phyloP scores from a whole-genome alignment of 1,140 invertebrate species.

The Listronotus oregonensis region DNA sequence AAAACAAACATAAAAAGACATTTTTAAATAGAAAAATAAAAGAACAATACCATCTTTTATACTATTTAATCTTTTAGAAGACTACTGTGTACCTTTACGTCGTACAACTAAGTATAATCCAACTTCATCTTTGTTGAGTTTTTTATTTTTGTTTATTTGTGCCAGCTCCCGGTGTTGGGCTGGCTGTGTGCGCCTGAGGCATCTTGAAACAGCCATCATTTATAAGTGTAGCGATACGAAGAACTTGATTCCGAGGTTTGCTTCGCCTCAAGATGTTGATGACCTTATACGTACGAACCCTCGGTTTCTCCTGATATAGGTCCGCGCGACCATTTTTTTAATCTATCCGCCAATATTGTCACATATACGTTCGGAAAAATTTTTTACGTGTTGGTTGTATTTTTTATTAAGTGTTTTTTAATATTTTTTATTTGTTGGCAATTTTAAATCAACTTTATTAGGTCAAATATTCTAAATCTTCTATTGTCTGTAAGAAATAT shows the following conservation, averaged over 20 bases:
- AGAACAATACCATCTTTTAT: background rate
- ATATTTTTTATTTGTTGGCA: no score
- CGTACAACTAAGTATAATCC: slow-evolving; percentile 48
- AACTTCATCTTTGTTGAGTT: slow-evolving; percentile 51
- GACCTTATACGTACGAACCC: slow-evolving; percentile 47
- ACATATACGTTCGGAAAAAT: no score
- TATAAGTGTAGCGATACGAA: slow-evolving; percentile 54
- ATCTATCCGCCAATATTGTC: slow-evolving; percentile 17
- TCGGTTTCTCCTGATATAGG: slow-evolving; percentile 28
- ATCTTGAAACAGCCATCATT: slow-evolving; percentile 54
- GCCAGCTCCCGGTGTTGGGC: slow-evolving; percentile 54
- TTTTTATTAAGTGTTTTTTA: no score
- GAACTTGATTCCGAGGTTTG: slow-evolving; percentile 52
- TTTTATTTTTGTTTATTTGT: slow-evolving; percentile 54
- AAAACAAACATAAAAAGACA: background rate
- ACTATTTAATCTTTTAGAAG: slow-evolving; percentile 2
- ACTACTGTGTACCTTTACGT: slow-evolving; percentile 18
- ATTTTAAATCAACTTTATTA: no score
- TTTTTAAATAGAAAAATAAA: background rate
- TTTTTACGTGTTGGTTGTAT: no score
- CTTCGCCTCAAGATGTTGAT: slow-evolving; percentile 51
- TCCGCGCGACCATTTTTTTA: slow-evolving; percentile 12
- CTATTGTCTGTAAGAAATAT: no score
- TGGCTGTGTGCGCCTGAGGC: slow-evolving; percentile 49
- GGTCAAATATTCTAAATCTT: no score